Percentiles rank a stretch among this genome's conserved stretches.
Conservation (phyloP, 2,888 invertebrate genomes). For the Orthosia incerta region DNA sequence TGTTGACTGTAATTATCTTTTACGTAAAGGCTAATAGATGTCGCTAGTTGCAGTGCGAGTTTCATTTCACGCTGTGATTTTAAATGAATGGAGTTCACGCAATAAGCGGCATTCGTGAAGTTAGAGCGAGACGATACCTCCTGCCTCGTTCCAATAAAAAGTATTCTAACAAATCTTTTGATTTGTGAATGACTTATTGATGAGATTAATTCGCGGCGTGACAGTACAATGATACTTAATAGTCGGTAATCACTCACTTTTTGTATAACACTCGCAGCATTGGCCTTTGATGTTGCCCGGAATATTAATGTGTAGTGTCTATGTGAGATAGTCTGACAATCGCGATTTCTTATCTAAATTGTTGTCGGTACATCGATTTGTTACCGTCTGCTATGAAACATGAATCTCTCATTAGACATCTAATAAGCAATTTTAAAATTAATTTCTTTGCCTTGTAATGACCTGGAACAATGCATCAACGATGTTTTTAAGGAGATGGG, state of each 20-base stretch:
- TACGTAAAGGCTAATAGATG: slow-evolving; percentile 72
- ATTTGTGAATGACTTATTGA: slow-evolving; percentile 66
- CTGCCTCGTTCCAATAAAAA: slow-evolving; percentile 70
- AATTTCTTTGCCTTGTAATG: slow-evolving; percentile 31
- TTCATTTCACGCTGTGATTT: slow-evolving; percentile 66
- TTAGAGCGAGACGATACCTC: slow-evolving; percentile 55
- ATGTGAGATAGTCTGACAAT: slow-evolving; percentile 51
- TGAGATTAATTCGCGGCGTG: slow-evolving; percentile 72
- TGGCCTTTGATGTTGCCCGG: slow-evolving; percentile 55
- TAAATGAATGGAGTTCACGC: slow-evolving; percentile 68
- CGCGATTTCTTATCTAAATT: slow-evolving; percentile 65
- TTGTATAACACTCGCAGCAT: slow-evolving; percentile 51
- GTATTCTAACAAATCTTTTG: slow-evolving; percentile 57
- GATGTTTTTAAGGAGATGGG: slow-evolving; percentile 28
- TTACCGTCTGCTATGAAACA: slow-evolving; percentile 48
- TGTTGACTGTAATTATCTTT: slow-evolving; percentile 42
- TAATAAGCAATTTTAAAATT: slow-evolving; percentile 49
- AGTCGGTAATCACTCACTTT: slow-evolving; percentile 71
- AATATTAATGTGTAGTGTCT: slow-evolving; percentile 56
- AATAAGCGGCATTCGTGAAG: slow-evolving; percentile 63
- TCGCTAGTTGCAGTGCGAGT: slow-evolving; percentile 70
- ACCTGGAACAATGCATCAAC: slow-evolving; percentile 28
- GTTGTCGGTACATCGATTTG: slow-evolving; percentile 55
- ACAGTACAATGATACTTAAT: slow-evolving; percentile 71
- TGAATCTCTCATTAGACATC: slow-evolving; percentile 44